These are phyloP conservation scores for Cheirogaleus major DNA, from an alignment of 2,797 vertebrate species.

Conservation along the genomic window DNA sequence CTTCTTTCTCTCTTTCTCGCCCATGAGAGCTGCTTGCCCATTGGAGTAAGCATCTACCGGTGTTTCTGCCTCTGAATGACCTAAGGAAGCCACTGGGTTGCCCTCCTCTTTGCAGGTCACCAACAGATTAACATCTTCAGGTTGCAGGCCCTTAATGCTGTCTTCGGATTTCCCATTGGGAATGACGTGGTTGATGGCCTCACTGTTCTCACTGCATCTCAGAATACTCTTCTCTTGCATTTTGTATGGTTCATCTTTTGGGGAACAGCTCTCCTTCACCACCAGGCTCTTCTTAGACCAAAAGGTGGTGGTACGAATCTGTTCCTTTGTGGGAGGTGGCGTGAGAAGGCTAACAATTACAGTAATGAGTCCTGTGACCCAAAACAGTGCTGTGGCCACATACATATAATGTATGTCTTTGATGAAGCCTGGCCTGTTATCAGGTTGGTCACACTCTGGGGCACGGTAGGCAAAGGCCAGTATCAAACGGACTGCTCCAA, in stretches of 20 bases:
- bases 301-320: constrained; percentile 92
- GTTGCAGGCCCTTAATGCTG: constrained; percentile 88
- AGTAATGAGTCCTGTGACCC: constrained; percentile 94
- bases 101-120: constrained; percentile 88
- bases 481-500: constrained; percentile 91
- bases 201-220: constrained; percentile 78
- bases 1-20: constrained; percentile 84
- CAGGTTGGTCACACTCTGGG: constrained; percentile 94
- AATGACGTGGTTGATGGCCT: constrained; percentile 79
- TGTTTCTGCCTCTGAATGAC: constrained; percentile 90
- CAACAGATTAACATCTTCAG: constrained; percentile 92
- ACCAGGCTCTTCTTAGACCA: constrained; percentile 90
- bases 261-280: constrained; percentile 77
- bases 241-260: constrained; percentile 84
- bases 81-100: constrained; percentile 89
- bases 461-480: constrained; percentile 95
- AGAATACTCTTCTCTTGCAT: constrained; percentile 86
- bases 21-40: constrained; percentile 87
- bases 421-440: constrained; percentile 93
- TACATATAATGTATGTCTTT: constrained; percentile 97
- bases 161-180: constrained; percentile 89
- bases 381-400: constrained; percentile 94
- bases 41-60: constrained; percentile 91
- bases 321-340: constrained; percentile 91
- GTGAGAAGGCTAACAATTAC: constrained; percentile 95